Percentiles rank a stretch among this genome's conserved stretches.
phyloP scores from a whole-genome alignment of 2,888 invertebrate genomes.

The Hartigia nigra region DNA sequence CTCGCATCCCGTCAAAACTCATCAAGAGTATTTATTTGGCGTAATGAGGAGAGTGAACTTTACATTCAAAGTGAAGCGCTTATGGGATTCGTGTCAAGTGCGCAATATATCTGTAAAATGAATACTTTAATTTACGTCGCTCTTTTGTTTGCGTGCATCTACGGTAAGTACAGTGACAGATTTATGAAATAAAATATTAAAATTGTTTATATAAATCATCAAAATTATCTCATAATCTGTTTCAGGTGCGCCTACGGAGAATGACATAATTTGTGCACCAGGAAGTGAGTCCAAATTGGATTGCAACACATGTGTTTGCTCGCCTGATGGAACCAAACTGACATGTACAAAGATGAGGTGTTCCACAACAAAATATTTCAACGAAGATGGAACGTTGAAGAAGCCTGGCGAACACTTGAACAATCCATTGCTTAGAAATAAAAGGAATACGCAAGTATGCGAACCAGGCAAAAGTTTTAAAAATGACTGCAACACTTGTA shows the following conservation, averaged over 20 bases:
- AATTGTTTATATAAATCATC: neutral
- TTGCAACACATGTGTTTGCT: constrained; percentile 72
- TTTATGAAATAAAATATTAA: neutral
- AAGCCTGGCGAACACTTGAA: neutral
- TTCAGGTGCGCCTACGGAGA: neutral
- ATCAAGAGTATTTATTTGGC: neutral
- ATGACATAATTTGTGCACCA: constrained; percentile 24
- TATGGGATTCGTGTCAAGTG: neutral
- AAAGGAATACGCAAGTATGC: constrained; percentile 51
- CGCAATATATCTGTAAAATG: neutral
- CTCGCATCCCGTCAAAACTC: neutral
- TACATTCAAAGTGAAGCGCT: neutral
- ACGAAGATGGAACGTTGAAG: constrained; percentile 31
- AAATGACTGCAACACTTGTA: constrained; percentile 68
- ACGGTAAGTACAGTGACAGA: neutral
- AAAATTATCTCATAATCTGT: neutral
- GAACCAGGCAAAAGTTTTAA: constrained; percentile 67
- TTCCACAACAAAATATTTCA: constrained; percentile 26
- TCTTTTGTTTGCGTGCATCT: neutral
- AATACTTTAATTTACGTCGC: neutral
- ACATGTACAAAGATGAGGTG: constrained; percentile 37
- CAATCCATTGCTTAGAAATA: constrained; percentile 22
- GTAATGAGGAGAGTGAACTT: neutral
- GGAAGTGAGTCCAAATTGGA: constrained; percentile 55
- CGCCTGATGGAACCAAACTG: constrained; percentile 63